phyloP scores from a whole-genome alignment of 2,888 invertebrate genomes.

The Phragmatobia fuliginosa region DNA sequence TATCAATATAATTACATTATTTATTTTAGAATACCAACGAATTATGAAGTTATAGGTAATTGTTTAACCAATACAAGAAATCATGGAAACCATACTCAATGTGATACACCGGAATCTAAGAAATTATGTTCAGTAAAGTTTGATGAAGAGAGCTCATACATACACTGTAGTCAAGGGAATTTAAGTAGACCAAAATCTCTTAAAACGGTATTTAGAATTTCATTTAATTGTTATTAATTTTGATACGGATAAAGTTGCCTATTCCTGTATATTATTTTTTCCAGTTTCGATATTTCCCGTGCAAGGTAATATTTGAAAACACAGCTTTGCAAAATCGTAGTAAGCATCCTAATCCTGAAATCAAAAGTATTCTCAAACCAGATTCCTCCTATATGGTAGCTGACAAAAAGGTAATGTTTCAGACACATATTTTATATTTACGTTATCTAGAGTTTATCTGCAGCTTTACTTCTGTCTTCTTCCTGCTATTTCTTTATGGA shows the following conservation, averaged over 20 bases:
- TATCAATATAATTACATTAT: too few relatives aligned
- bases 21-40: neutral
- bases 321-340: neutral
- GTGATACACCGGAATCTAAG: neutral
- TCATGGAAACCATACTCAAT: neutral
- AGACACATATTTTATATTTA: too few relatives aligned
- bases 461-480: too few relatives aligned
- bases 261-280: neutral
- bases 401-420: neutral
- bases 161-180: neutral
- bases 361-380: neutral
- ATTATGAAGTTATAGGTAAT: neutral
- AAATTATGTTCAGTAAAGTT: neutral
- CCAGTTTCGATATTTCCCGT: neutral
- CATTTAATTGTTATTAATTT: neutral
- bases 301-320: conserved; percentile 3
- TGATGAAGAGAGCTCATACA: neutral
- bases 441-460: too few relatives aligned
- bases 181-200: neutral
- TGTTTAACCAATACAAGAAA: neutral
- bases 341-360: neutral
- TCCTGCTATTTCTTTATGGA: too few relatives aligned
- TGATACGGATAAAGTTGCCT: neutral
- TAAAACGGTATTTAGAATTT: neutral
- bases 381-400: neutral